Evolutionary conservation across 2,797 vertebrate genomes (phyloP).

Genomic region (Odontamblyopus rebecca): DNA sequence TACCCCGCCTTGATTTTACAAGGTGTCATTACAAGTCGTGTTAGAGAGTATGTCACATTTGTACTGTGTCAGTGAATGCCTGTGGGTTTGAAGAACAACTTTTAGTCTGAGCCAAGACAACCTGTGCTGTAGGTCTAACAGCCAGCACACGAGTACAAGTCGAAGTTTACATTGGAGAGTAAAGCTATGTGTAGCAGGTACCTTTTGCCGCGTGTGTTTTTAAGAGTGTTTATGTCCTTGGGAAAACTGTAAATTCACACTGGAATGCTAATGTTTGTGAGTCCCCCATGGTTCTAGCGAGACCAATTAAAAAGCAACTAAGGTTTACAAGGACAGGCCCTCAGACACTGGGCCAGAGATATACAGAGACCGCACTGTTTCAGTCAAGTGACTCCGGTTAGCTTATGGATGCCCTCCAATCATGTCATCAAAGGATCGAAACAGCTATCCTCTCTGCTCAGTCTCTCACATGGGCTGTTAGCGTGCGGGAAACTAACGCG

Average conservation of each 20-base stretch:
- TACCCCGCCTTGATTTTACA: background rate
- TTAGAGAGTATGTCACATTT: background rate
- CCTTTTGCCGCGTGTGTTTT: slow-evolving; percentile 26
- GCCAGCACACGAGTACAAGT: slow-evolving; percentile 40
- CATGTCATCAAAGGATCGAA: slow-evolving; percentile 48
- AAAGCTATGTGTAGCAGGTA: slow-evolving; percentile 20
- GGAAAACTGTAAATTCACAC: slow-evolving; percentile 44
- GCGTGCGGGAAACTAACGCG: slow-evolving; percentile 16
- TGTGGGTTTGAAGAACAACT: slow-evolving; percentile 17
- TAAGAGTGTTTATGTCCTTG: slow-evolving; percentile 48
- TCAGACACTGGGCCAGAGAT: slow-evolving; percentile 19
- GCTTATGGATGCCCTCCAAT: slow-evolving; percentile 62
- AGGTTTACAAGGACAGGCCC: slow-evolving; percentile 12
- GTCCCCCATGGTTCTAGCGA: slow-evolving; percentile 18
- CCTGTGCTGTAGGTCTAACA: slow-evolving; percentile 37
- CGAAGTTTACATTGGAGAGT: slow-evolving; percentile 23
- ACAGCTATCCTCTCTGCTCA: slow-evolving; percentile 20
- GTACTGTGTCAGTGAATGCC: slow-evolving; percentile 11
- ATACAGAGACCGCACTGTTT: slow-evolving; percentile 70
- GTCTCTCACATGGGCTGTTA: slow-evolving; percentile 7
- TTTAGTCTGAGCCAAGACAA: slow-evolving; percentile 20
- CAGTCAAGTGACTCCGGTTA: slow-evolving; percentile 75
- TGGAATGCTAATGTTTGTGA: slow-evolving; percentile 33
- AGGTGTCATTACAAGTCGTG: background rate
- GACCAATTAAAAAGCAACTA: slow-evolving; percentile 34